Evolutionary conservation across 2,113 vertebrate species (phyloP).

Genomic region (Monarcha castaneiventris): DNA sequence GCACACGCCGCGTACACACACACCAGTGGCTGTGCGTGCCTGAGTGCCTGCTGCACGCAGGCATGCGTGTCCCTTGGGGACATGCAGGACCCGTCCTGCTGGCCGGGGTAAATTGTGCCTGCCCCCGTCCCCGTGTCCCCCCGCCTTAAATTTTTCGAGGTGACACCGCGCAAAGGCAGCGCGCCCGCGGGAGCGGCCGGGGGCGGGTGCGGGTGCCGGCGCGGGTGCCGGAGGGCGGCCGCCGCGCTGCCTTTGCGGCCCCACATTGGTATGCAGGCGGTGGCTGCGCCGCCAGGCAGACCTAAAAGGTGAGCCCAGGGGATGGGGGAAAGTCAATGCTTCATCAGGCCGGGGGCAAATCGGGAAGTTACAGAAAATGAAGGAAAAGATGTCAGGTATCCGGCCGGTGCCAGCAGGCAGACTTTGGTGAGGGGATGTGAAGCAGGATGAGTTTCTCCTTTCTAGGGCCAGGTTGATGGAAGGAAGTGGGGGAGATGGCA

Average conservation of each 20-base stretch:
- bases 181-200: background rate
- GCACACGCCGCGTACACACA: background rate
- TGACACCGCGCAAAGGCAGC: background rate
- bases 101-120: background rate
- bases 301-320: conserved; percentile 46
- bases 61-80: background rate
- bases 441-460: background rate
- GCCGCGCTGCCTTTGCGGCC: conserved; percentile 21
- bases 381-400: background rate
- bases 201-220: background rate
- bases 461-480: background rate
- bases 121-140: background rate
- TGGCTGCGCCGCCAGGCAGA: conserved; percentile 48
- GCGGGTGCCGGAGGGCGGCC: background rate
- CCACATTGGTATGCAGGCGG: conserved; percentile 55
- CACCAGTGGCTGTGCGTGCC: background rate
- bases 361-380: background rate
- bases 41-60: background rate
- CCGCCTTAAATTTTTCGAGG: background rate
- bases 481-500: background rate
- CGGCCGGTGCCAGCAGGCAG: background rate
- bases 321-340: background rate
- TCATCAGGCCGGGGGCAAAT: background rate
- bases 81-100: background rate
- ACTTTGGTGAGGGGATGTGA: background rate